A percentile compares a stretch with the other conserved stretches of the same genome.
These are phyloP conservation scores for Sander lucioperca DNA, from an alignment of 2,113 vertebrate genomes.

Conservation along the genomic window DNA sequence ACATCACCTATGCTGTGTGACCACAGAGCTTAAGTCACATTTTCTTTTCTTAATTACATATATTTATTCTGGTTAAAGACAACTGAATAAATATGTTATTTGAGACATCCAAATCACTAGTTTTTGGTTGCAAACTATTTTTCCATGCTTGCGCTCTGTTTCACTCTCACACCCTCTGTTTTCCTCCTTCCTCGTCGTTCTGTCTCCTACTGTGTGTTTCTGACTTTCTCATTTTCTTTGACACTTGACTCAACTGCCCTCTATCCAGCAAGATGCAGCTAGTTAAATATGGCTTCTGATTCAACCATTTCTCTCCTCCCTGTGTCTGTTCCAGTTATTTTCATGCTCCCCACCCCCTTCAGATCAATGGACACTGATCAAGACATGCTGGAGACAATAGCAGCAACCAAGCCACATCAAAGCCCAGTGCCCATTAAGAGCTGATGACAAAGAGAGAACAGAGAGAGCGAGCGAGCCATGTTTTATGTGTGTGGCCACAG, in stretches of 20 bases:
- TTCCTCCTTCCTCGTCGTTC: background rate
- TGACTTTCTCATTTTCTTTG: background rate
- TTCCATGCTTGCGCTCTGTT: background rate
- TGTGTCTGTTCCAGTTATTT: conserved; percentile 47
- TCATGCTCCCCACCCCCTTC: conserved; percentile 12
- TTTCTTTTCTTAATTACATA: background rate
- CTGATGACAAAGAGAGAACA: conserved; percentile 69
- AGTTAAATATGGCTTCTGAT: conserved; percentile 26
- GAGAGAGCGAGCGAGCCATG: conserved; percentile 8
- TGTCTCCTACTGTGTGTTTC: background rate
- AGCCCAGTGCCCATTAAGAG: conserved; percentile 58
- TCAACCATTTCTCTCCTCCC: conserved; percentile 14
- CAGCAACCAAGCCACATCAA: conserved; percentile 64
- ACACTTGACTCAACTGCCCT: background rate
- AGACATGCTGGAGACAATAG: conserved; percentile 65
- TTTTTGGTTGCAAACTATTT: background rate
- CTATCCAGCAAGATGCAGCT: conserved; percentile 5
- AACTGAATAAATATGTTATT: background rate
- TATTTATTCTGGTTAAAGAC: background rate
- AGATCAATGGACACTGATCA: conserved; percentile 71
- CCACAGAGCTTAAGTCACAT: background rate
- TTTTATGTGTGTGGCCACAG: conserved; percentile 68
- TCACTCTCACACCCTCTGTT: background rate
- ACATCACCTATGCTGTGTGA: background rate
- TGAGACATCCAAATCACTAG: background rate